Evolutionary conservation across 2,797 vertebrate species (phyloP).

Genomic region (Macrochelys suwanniensis): DNA sequence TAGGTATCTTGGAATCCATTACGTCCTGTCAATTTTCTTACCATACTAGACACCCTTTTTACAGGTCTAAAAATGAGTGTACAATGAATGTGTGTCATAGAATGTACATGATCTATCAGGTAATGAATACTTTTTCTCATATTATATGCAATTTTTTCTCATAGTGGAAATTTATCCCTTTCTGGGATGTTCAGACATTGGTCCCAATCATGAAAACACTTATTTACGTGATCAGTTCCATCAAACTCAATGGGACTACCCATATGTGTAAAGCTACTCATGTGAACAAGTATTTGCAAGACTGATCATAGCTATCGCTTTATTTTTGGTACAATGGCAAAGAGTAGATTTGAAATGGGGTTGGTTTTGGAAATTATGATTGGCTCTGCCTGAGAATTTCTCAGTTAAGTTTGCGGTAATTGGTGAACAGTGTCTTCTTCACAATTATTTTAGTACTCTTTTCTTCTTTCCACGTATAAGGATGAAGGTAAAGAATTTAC

Average conservation of each 20-base stretch:
- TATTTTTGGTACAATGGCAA: background rate
- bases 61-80: slow-evolving; percentile 56
- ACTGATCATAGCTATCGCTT: background rate
- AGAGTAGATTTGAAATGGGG: background rate
- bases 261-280: background rate
- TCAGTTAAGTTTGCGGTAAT: background rate
- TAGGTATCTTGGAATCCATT: slow-evolving; percentile 75
- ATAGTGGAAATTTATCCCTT: background rate
- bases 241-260: background rate
- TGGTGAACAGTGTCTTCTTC: background rate
- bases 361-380: background rate
- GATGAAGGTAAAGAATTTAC: background rate
- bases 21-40: slow-evolving; percentile 75
- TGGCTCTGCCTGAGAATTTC: background rate
- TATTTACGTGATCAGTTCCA: background rate
- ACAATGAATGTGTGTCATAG: slow-evolving; percentile 3
- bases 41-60: slow-evolving; percentile 62
- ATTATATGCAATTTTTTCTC: background rate
- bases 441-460: background rate
- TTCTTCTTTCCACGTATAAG: background rate
- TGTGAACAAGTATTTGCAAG: background rate
- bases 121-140: background rate
- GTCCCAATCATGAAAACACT: background rate
- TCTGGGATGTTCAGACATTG: background rate
- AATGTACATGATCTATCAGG: background rate